Conservation (phyloP, 2,888 invertebrate genomes). For the Drosophila maculinotata region DNA sequence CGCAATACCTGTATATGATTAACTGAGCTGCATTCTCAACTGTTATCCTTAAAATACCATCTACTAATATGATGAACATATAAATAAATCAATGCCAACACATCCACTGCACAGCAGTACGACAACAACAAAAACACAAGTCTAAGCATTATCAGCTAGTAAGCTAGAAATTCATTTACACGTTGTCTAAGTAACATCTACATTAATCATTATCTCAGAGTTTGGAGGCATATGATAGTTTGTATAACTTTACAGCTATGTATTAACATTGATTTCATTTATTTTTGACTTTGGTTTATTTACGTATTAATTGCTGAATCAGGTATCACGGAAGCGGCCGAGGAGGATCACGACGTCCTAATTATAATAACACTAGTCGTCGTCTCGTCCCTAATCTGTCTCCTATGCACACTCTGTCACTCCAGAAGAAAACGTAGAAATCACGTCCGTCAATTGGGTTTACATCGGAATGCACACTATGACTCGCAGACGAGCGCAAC, state of each 20-base stretch:
- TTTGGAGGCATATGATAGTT: conserved; percentile 22
- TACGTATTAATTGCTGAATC: conserved; percentile 9
- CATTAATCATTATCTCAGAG: conserved; percentile 23
- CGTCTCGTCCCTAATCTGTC: conserved; percentile 86
- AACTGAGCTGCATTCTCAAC: conserved; percentile 53
- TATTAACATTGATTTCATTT: conserved; percentile 22
- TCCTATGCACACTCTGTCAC: conserved; percentile 86
- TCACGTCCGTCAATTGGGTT: conserved; percentile 84
- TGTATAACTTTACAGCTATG: conserved; percentile 37
- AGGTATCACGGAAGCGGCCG: conserved; percentile 85
- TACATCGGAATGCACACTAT: conserved; percentile 85
- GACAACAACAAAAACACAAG: conserved; percentile 20
- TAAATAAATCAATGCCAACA: conserved; percentile 27
- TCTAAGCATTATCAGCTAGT: conserved; percentile 18
- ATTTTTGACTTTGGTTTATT: conserved; percentile 40
- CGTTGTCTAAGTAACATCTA: conserved; percentile 27
- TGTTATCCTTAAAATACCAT: conserved; percentile 21
- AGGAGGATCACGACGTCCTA: conserved; percentile 86
- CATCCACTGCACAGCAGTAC: conserved; percentile 31
- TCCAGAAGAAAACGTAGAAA: conserved; percentile 86
- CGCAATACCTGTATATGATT: conserved; percentile 19
- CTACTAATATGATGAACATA: conserved; percentile 28
- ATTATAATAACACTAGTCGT: conserved; percentile 85
- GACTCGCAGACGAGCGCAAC: conserved; percentile 85
- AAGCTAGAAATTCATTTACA: conserved; percentile 37